Evolutionary conservation across 2,888 invertebrate species (phyloP), one percentile per base, ranked within the genome.

Genomic region (Euplexia lucipara): DNA sequence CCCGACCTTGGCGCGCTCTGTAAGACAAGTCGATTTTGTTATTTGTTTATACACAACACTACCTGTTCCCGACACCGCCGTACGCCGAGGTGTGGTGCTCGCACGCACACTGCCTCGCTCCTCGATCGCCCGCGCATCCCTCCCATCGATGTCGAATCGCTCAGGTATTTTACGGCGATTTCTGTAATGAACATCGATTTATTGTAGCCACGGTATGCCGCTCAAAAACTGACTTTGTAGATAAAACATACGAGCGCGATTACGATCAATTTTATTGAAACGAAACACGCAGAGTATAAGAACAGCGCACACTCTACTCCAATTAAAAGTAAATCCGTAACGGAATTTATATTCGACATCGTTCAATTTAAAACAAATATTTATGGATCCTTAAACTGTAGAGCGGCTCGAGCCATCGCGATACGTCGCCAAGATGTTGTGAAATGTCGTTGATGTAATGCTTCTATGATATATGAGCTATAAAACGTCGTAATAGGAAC

Each of bases 11-110:
- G 89, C 88, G 88, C 89, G 89, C 88, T 90, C 88, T 86, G 91
- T 93, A 92, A 94, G 93, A 94, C 95, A 93, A 94, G 92, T 92
- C 92, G 93, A 93, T 93, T 94, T 93, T 92, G 92, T 95, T 95
- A 95, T 95, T 95, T 95, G 95, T 95, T 94, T 95, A 94, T 92
- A 94, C 93, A 95, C 92, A 92, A 92, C 92, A 93, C 94, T 94
- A 94, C 94, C 94, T 94, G 94, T 91, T 91, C 87, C 84, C 78
- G 76, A 80, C 77, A 79, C 78, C 83, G 78, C 70, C 68, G 70
- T 71, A 57, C 61, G 71, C 48, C 22, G 80, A 81, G 81, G 83
- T 84, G 86, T 83, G 85, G 78, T 74, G 81, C 75, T 79, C 68
- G 66, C 81, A 82, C 79, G 78, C 82, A 82, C 82, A 81, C 81